Evolutionary conservation across 1,140 invertebrate species (phyloP).

Genomic region (Pteromalus puparum): DNA sequence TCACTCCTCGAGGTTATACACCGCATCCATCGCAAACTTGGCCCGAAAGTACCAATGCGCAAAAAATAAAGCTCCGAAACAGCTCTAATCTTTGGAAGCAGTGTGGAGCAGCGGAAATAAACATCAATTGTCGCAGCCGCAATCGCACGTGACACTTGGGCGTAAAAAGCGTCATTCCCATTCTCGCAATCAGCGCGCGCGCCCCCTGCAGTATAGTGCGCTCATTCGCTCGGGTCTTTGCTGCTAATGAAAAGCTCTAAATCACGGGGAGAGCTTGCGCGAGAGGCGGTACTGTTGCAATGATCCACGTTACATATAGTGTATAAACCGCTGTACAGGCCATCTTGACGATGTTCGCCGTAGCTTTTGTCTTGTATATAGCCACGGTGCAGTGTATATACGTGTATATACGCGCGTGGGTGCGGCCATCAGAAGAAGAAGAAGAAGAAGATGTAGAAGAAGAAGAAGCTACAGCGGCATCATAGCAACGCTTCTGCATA

Average conservation of each 20-base stretch:
- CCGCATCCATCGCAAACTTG: too few relatives aligned
- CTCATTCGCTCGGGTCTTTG: background rate
- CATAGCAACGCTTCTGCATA: conserved; percentile 58
- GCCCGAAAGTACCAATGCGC: background rate
- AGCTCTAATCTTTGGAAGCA: conserved; percentile 12
- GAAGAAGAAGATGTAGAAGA: background rate
- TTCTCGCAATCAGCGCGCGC: conserved; percentile 27
- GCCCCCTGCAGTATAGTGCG: background rate
- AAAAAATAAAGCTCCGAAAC: background rate
- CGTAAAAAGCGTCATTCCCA: conserved; percentile 33
- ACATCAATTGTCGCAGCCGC: conserved; percentile 23
- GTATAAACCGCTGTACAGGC: background rate
- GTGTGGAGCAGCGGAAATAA: background rate
- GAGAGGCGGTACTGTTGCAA: background rate
- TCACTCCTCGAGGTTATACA: too few relatives aligned
- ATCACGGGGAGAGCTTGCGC: conserved; percentile 17
- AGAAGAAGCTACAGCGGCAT: background rate
- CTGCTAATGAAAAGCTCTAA: conserved; percentile 50
- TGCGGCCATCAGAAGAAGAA: background rate
- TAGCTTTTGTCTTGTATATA: background rate
- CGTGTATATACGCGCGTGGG: background rate
- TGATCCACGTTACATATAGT: conserved; percentile 2
- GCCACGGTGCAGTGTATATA: background rate
- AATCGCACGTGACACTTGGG: conserved; percentile 8
- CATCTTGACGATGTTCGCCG: conserved; percentile 14